Base-by-base conservation (phyloP, 2,797 vertebrate species). In the Phalloptychus januarius region DNA sequence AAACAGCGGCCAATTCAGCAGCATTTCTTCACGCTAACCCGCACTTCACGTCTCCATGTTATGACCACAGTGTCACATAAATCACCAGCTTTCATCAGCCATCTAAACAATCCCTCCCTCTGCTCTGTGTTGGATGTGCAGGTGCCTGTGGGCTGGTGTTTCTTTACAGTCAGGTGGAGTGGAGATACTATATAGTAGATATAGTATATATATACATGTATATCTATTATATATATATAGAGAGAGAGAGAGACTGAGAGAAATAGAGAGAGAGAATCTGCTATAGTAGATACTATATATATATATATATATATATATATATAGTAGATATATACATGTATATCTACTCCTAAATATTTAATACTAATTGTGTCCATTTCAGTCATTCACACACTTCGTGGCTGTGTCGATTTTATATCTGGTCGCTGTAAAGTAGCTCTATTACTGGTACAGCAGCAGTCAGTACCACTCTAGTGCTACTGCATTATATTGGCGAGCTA, bases 61-160 rank as follows among this genome's bases (percentile, higher is more conserved):
- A 88, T 95, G 93, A 93, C 91, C 92, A 86, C 85, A 75, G 86
- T 87, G 87, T 87, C 86, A 85, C 76, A 93, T 90, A 84, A 92
- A 92, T 93, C 90, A 90, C 86, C 82, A 40, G 82, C 88, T 88
- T 91, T 89, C 84, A 85, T 87, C 86, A 65, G 63, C 71, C 31
- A 69, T 74, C 87, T 90, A 88, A 92, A 90, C 88, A 87, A 93
- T 94, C 92, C 91, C 82, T 86, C 65, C 83, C 93, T 91, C 88
- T 90, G 81, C 71, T 40, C 81, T 52, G 61, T 88, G 82, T 80
- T 81, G 88, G 91, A 75, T 84, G 83, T 56, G 83, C 93, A 95
- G 90, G 91, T 93, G 86, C 83, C 83, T 77, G 74, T 84, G 85
- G 85, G 81, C 76, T 83, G 78, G 72, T 84, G 78, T 92, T 89